Evolutionary conservation across 30 jellyfish, hydroid and myxozoan species (phyloP), one percentile per base, ranked within the genome.

Genomic region (Hydractinia symbiolongicarpus): DNA sequence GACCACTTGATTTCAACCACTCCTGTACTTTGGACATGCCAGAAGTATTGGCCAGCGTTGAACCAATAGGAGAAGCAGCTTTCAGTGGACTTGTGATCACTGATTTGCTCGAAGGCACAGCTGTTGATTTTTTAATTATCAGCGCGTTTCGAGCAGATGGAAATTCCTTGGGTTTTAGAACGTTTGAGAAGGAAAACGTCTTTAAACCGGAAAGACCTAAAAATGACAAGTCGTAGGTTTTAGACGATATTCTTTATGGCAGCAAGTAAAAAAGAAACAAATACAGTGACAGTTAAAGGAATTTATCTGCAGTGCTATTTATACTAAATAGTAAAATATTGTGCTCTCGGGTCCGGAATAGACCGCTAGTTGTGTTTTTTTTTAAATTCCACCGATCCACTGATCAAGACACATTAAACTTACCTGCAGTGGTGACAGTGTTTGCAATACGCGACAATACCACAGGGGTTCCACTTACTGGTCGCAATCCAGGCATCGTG

Each of bases 1-100:
- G 69, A 10, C 68, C 68, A 74, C 69, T 74, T 13, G 98, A 84
- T 73, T 91, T 83, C 74, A 91, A 79, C 98, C 98, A 91, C 17
- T 81, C 73, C 55, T 89, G 85, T 53, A 91, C 98, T 54, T 95
- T 60, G 15, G 93, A 86, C 67, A 86, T 84, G 82, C 96, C 86
- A 74, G 40, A 44, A 8, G 9, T 66, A 74, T 7, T 7, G 74
- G 74, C 40, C 40, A 64, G 7, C 8, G 19, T 64, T n/a, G 52
- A 1, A 51, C 74, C 17, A 64, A 6, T 64, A 4, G 19, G 52
- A 44, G 16, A 44, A 13, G 69, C 19, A 11, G 69, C 69, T 30
- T 30, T 30, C 44, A 30, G 44, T 30, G 44, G 44, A 30, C 44
- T 30, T 30, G 44, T 30, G 44, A 30, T 30, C 44, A 30, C 44